Conservation (phyloP, 2,888 invertebrate genomes). For the Polydrusus pterygomalis region DNA sequence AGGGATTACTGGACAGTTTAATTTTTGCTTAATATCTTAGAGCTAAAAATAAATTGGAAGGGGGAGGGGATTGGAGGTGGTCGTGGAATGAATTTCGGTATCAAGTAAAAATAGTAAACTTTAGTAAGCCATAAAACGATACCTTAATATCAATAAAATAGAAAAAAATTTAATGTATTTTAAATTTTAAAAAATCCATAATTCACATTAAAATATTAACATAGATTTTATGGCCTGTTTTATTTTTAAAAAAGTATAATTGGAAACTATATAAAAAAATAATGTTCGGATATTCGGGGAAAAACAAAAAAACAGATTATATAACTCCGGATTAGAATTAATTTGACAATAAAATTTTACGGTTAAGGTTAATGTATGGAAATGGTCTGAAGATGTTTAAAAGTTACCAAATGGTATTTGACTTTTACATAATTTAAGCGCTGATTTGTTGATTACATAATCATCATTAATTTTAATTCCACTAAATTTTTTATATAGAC, state of each 20-base stretch:
- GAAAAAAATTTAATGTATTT: too few species aligned
- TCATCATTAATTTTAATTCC: background rate
- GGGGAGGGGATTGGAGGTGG: too few species aligned
- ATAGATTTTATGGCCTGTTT: background rate
- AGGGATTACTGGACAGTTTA: too few species aligned
- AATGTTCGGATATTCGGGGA: background rate
- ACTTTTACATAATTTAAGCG: constrained; percentile 14
- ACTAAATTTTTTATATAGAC: background rate
- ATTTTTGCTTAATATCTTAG: too few species aligned
- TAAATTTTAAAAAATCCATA: background rate
- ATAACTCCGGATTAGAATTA: constrained; percentile 2
- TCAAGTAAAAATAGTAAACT: too few species aligned
- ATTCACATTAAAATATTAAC: constrained; percentile 10
- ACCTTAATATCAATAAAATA: too few species aligned
- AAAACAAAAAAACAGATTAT: constrained; percentile 8
- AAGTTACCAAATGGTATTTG: constrained; percentile 1
- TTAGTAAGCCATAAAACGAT: too few species aligned
- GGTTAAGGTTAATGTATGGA: constrained; percentile 12
- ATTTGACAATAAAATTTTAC: constrained; percentile 5
- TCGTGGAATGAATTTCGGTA: too few species aligned
- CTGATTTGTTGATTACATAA: background rate
- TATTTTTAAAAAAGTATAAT: constrained; percentile 3
- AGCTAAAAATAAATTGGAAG: too few species aligned
- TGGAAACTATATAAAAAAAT: background rate
- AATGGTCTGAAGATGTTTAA: constrained; percentile 11